These are phyloP conservation scores for Machimus rusticus DNA, from an alignment of 2,888 invertebrate species.

Conservation along the genomic window DNA sequence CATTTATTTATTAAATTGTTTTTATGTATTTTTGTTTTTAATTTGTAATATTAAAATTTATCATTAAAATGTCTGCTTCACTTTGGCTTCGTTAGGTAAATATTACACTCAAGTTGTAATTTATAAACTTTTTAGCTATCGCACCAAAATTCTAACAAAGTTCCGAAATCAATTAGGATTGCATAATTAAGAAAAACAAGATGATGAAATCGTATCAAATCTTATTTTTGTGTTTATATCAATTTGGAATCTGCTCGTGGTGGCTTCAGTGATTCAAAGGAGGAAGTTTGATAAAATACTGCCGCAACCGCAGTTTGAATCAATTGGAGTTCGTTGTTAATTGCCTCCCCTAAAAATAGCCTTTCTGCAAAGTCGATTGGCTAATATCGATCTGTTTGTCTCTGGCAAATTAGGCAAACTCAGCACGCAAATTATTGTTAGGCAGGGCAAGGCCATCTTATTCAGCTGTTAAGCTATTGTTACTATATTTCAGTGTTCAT, in stretches of 20 bases:
- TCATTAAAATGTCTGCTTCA: too few relatives aligned
- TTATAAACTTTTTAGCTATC: background rate
- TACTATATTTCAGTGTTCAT: background rate
- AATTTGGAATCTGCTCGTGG: background rate
- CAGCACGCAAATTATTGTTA: background rate
- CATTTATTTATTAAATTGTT: too few relatives aligned
- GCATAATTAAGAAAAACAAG: background rate
- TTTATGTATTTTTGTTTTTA: too few relatives aligned
- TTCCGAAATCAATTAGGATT: background rate
- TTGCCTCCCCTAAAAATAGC: background rate
- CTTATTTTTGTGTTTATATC: background rate
- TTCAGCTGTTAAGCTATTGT: background rate
- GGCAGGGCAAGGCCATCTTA: background rate
- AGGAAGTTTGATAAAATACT: background rate
- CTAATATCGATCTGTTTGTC: background rate
- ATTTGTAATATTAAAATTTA: too few relatives aligned
- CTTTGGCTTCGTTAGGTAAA: too few relatives aligned
- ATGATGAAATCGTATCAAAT: background rate
- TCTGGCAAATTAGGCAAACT: background rate
- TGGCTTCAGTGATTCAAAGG: background rate
- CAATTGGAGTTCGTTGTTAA: background rate
- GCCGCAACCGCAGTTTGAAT: background rate
- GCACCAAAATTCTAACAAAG: background rate
- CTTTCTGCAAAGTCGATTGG: background rate
- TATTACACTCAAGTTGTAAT: background rate